Base-by-base conservation (phyloP, 2,888 invertebrate genomes). In the Lasioglossum villosulum region DNA sequence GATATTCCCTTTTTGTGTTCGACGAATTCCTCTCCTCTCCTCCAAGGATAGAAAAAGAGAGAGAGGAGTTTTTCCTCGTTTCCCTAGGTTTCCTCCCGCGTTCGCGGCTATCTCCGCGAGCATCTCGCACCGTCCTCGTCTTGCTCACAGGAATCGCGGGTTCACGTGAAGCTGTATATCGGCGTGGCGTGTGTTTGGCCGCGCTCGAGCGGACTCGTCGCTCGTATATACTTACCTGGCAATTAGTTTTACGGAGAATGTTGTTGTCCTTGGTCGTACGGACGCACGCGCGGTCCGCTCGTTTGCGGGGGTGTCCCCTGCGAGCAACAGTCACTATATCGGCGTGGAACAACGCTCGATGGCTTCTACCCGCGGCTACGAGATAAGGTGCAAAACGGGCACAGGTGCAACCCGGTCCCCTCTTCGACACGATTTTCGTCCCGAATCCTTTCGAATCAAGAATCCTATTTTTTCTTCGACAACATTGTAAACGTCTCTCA, bases 201-300 rank as follows among this genome's bases (percentile, higher is more conserved):
- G 82, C 86, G 89, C 86, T 83, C 88, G 78, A 83, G 86, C 89
- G 82, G 70, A 75, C 87, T 88, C 91, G 89, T 86, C 89, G 86
- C 90, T 89, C 90, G 92, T 93, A 92, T 93, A 93, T 93, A 93
- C 94, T 94, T 93, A 94, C 88, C 92, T 93, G 93, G 94, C 94
- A 94, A 94, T 94, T 94, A 94, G 94, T 94, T 94, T 94, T 87
- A 91, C 92, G 91, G 94, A 94, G 94, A 94, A 94, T 94, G 94
- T 94, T 94, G 94, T 93, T 93, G 94, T 94, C 94, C 94, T 94
- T 94, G 94, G 93, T 92, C 83, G 82, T 84, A 89, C 86, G 87
- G 90, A 91, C 90, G 89, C 91, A 89, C 92, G 89, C 88, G 92
- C 91, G 91, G 91, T 92, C 90, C 87, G 89, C 91, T 91, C 91